A percentile compares a stretch with the other conserved stretches of the same genome.
Evolutionary conservation across 2,113 vertebrate genomes (phyloP).

Genomic region (Bubalus kerabau): DNA sequence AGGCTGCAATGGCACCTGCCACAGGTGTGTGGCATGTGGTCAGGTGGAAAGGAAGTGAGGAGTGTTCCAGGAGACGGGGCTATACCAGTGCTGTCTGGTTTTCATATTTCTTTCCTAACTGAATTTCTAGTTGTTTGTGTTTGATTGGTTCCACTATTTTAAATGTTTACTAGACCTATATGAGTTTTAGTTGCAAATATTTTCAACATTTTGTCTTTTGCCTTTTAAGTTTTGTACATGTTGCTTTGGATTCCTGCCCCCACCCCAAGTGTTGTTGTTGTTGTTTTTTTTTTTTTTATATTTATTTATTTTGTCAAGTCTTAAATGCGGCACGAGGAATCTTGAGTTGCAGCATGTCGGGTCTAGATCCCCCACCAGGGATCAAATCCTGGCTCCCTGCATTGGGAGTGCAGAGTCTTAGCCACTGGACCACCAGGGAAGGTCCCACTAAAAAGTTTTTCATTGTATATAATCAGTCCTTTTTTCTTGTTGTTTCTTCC

Average conservation of each 20-base stretch:
- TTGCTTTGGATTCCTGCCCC: neutral
- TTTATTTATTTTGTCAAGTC: neutral
- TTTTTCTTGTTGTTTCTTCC: neutral
- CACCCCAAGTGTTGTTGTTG: neutral
- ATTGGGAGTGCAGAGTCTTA: neutral
- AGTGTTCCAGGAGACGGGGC: neutral
- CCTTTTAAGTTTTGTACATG: neutral
- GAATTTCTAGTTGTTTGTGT: neutral
- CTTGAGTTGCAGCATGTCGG: neutral
- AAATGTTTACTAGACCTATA: neutral
- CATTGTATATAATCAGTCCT: neutral
- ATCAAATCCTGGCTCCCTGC: neutral
- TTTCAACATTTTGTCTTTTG: constrained; percentile 1
- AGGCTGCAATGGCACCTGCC: neutral
- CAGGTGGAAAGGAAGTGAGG: neutral
- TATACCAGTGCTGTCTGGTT: neutral
- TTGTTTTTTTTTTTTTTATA: neutral
- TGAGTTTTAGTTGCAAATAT: neutral
- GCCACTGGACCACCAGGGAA: neutral
- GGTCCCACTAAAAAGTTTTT: neutral
- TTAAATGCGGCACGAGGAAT: neutral
- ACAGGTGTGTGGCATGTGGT: neutral
- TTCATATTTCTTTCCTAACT: neutral
- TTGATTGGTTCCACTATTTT: neutral
- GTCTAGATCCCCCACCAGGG: neutral